Percentiles rank a stretch among this genome's conserved stretches.
These are phyloP conservation scores for Abramis brama DNA, from an alignment of 2,113 vertebrate genomes.

Conservation along the genomic window DNA sequence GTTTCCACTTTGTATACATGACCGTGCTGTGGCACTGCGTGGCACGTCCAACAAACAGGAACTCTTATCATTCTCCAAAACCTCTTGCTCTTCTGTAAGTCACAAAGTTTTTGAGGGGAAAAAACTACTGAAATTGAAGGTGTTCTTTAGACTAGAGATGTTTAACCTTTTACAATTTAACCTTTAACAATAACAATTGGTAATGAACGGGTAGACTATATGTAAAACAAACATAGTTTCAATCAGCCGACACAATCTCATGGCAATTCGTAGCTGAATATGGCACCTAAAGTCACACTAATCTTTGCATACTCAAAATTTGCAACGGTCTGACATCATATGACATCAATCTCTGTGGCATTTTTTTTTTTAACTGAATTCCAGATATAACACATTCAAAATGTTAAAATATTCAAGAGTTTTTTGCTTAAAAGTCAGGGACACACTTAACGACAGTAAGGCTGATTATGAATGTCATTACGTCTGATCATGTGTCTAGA, in stretches of 20 bases:
- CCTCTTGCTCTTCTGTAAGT: neutral
- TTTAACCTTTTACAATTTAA: neutral
- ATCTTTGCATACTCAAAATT: too few species aligned
- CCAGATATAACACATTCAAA: too few species aligned
- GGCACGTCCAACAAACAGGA: neutral
- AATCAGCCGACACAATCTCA: neutral
- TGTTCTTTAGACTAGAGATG: too few species aligned
- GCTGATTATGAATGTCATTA: too few species aligned
- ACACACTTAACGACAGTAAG: too few species aligned
- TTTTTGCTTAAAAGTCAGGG: too few species aligned
- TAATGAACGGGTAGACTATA: neutral
- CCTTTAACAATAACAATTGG: neutral
- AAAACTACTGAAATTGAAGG: neutral
- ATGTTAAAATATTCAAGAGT: too few species aligned
- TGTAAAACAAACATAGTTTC: neutral
- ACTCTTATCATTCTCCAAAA: neutral
- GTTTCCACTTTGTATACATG: neutral
- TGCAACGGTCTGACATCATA: too few species aligned
- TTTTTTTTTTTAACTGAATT: too few species aligned
- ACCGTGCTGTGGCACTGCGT: neutral
- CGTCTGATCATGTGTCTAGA: too few species aligned
- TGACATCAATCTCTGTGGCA: too few species aligned
- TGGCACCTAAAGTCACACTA: too few species aligned
- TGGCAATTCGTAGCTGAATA: neutral
- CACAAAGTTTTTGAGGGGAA: neutral